These are phyloP conservation scores for Drosophila diplacantha DNA, from an alignment of 2,888 invertebrate species.

Conservation along the genomic window DNA sequence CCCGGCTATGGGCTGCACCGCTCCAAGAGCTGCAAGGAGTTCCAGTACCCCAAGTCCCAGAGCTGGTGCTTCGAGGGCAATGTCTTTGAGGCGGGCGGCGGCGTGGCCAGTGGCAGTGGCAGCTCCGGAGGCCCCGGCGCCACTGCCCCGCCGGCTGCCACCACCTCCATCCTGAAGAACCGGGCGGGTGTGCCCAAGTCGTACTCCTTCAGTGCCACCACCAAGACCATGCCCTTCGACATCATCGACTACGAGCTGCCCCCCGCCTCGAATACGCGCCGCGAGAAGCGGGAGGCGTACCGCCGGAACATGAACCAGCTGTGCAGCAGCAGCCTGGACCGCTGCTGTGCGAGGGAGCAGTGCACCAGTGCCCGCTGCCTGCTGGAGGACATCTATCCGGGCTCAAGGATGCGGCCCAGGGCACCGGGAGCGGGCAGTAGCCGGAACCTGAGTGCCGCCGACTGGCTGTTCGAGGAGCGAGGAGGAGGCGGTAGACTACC, in stretches of 20 bases:
- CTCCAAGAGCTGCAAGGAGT: conserved; percentile 77
- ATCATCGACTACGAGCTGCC: conserved; percentile 77
- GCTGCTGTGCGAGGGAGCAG: conserved; percentile 75
- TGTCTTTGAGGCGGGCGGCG: conserved; percentile 61
- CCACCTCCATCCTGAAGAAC: conserved; percentile 73
- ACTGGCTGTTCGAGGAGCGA: conserved; percentile 75
- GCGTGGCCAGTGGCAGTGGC: conserved; percentile 36
- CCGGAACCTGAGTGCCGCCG: conserved; percentile 69
- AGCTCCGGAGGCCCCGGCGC: neutral
- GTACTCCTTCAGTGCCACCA: conserved; percentile 76
- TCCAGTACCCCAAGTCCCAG: conserved; percentile 77
- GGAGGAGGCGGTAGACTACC: conserved; percentile 48
- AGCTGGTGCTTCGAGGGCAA: conserved; percentile 77
- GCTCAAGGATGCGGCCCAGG: conserved; percentile 48
- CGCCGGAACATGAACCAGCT: conserved; percentile 74
- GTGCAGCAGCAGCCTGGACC: conserved; percentile 71
- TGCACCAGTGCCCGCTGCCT: conserved; percentile 77
- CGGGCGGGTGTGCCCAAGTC: conserved; percentile 76
- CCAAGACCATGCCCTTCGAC: conserved; percentile 77
- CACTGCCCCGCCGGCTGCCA: conserved; percentile 40
- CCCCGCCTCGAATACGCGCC: conserved; percentile 66
- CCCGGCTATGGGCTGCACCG: conserved; percentile 74
- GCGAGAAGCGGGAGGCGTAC: conserved; percentile 75
- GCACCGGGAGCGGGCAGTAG: conserved; percentile 66
- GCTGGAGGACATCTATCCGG: conserved; percentile 75